Base-by-base conservation (phyloP, 2,888 invertebrate genomes). In the Neoaliturus tenellus region DNA sequence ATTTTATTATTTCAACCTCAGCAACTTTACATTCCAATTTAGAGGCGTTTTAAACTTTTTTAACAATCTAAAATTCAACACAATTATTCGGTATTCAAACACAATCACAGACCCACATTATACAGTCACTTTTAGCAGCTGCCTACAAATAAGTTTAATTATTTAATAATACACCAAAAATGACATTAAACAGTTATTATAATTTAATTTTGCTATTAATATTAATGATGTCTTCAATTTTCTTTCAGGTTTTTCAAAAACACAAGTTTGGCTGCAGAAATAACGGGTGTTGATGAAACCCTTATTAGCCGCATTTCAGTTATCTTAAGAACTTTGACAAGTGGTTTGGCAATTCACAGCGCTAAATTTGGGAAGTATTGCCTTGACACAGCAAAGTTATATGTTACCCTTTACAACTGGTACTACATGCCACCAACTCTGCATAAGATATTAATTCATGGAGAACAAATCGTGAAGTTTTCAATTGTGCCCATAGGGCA, bases 401-500 rank as follows among this genome's bases (percentile, higher is more conserved):
- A 62, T 31, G 62, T 62, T 20, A 28, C 12, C 62, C 62, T 62
- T 25, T 69, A 69, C 20, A 28, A 23, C 25, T 69, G 69, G 69
- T 69, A 69, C 31, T 69, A 69, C 10, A 69, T 69, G 69, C 69
- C 69, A 28, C 28, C 69, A 6, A 69, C 69, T 4, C 4, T 69
- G 2, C 69, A 69, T 69, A 69, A 69, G 20, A 20, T 69, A 31
- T 28, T 69, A 5, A 69, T 69, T 69, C 69, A 69, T 25, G 31
- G 69, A 20, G 31, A 23, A 14, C n/a, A 20, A 2, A 8, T 69
- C 25, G 35, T 69, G n/a, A 4, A 69, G 31, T 3, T 14, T 4
- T 69, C 25, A 17, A 69, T 69, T 25, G 69, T 69, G 20, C 69
- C 69, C 0, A 69, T 93, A 28, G 69, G 69, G 1, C 69, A 69